Evolutionary conservation across 1,140 invertebrate genomes (phyloP), one percentile per base, ranked within the genome.

Genomic region (Drosophila ananassae): DNA sequence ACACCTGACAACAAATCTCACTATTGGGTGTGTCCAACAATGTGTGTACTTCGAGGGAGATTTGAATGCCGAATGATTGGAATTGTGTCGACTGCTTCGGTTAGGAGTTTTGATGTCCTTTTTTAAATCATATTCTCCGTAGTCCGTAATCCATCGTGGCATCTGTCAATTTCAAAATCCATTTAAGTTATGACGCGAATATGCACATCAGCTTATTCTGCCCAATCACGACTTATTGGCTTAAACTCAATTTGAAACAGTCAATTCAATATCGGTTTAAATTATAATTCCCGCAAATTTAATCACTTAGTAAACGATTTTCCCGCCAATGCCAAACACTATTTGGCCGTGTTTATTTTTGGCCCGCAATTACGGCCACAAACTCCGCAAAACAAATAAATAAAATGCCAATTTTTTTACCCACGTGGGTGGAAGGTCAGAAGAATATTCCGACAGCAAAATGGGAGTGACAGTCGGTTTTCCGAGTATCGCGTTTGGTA

Each of bases 391-490:
- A 54, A 66, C 50, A 64, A 64, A 46, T 46, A 64, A 62, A 68
- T 37, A 12, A 46, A 32, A 62, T 21, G 28, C n/a, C 46, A 66
- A 25, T 25, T 21, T 25, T 21, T 39, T 8, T 10, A n/a, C 21
- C 24, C 13, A 5, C 25, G 12, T 4, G 48, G 25, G 58, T 13
- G 24, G 58, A 28, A 25, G 2, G 22, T 24, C 9, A 32, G 24
- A 7, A n/a, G 28, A 4, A n/a, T 12, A 22, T 12, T 51, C 46
- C 50, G 59, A 64, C 64, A 53, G 28, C n/a, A 22, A 68, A 34
- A 46, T 37, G 64, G 2, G 28, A 6, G 22, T 67, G 64, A 54
- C 64, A 66, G 60, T 37, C 22, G 32, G n/a, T 54, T 37, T 30
- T 3, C 39, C 10, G 39, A 47, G 13, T 10, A 39, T 1, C 5